These are phyloP conservation scores for Hiodon alosoides DNA, from an alignment of 2,113 vertebrate genomes.

Conservation along the genomic window DNA sequence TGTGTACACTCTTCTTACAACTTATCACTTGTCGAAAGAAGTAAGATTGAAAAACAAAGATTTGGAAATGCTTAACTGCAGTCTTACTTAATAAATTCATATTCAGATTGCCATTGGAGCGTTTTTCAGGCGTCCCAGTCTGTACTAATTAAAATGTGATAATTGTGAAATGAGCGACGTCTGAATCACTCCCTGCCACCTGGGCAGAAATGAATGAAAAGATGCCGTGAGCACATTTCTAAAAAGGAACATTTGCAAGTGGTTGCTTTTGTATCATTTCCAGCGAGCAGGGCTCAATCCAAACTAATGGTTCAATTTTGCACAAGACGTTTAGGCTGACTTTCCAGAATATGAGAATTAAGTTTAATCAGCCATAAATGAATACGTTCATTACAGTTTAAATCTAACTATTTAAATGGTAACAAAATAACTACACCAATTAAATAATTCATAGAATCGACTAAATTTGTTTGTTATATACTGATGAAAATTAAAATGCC, in stretches of 20 bases:
- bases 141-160: conserved; percentile 25
- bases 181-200: not conserved
- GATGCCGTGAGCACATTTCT: not conserved
- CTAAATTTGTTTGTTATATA: no score
- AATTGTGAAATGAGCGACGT: conserved; percentile 18
- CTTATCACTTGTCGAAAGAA: conserved; percentile 22
- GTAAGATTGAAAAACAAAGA: not conserved
- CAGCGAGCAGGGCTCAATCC: not conserved
- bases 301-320: no score
- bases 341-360: no score
- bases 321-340: no score
- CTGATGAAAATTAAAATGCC: no score
- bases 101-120: not conserved
- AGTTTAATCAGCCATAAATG: no score
- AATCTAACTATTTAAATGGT: no score
- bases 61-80: not conserved
- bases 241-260: not conserved
- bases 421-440: no score
- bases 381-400: no score
- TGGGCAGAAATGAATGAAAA: not conserved
- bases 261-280: not conserved
- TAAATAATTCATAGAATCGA: no score
- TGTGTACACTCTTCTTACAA: conserved; percentile 59
- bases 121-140: conserved; percentile 9
- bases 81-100: conserved; percentile 4